A percentile compares a stretch with the other conserved stretches of the same genome.
Conservation (phyloP, 1,140 invertebrate genomes). For the Charaxes varanes region DNA sequence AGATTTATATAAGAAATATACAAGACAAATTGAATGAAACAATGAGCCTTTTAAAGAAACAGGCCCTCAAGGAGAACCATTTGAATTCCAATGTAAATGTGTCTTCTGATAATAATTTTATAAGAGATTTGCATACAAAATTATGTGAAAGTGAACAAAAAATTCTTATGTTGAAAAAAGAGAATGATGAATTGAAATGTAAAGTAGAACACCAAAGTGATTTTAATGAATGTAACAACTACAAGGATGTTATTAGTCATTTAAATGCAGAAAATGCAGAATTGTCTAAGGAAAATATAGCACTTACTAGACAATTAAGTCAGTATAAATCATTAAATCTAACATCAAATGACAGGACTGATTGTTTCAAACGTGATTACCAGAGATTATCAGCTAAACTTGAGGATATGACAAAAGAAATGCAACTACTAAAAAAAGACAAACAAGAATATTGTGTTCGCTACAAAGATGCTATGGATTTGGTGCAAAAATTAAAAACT, state of each 20-base stretch:
- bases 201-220: slow-evolving; percentile 32
- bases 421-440: slow-evolving; percentile 49
- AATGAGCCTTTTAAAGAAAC: slow-evolving; percentile 48
- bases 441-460: slow-evolving; percentile 50
- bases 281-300: slow-evolving; percentile 61
- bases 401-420: slow-evolving; percentile 41
- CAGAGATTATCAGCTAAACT: slow-evolving; percentile 44
- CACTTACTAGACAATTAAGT: slow-evolving; percentile 49
- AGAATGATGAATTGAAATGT: slow-evolving; percentile 57
- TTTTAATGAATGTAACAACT: slow-evolving; percentile 45
- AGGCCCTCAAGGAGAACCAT: slow-evolving; percentile 30
- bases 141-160: slow-evolving; percentile 67
- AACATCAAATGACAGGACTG: slow-evolving; percentile 30
- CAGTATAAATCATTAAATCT: slow-evolving; percentile 41
- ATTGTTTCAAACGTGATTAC: slow-evolving; percentile 32
- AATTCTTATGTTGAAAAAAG: slow-evolving; percentile 62
- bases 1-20: slow-evolving; percentile 53
- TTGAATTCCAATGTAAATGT: slow-evolving; percentile 20
- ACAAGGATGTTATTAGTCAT: slow-evolving; percentile 58
- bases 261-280: slow-evolving; percentile 62
- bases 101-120: slow-evolving; percentile 35
- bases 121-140: slow-evolving; percentile 53
- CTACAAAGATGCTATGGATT: slow-evolving; percentile 48
- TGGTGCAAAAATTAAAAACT: slow-evolving; percentile 55
- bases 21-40: slow-evolving; percentile 60